phyloP scores from a whole-genome alignment of 2,888 invertebrate genomes.

The Punctoribates punctum region DNA sequence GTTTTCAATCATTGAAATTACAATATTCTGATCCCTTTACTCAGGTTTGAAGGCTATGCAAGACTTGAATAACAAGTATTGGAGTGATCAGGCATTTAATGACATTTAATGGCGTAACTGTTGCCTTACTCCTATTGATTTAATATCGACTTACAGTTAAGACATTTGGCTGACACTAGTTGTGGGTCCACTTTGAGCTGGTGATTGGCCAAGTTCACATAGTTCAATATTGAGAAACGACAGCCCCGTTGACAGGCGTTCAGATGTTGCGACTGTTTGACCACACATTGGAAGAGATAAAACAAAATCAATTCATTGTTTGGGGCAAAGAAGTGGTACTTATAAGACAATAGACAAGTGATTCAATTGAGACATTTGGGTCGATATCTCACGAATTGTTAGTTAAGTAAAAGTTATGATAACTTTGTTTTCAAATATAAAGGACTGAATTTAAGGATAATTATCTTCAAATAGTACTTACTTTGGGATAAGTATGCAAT shows the following conservation, averaged over 20 bases:
- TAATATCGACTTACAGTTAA: background rate
- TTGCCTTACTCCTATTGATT: too few species aligned
- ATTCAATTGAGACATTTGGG: background rate
- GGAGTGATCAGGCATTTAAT: background rate
- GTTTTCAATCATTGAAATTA: background rate
- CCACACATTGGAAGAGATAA: too few species aligned
- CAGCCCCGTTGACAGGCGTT: slow-evolving; percentile 14
- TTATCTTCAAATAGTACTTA: background rate
- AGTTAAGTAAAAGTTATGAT: background rate
- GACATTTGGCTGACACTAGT: background rate
- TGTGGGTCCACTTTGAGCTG: background rate
- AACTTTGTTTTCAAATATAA: background rate
- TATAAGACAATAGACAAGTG: background rate
- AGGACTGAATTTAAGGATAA: background rate
- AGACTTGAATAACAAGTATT: background rate
- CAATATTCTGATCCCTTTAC: background rate
- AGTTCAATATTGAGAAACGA: background rate
- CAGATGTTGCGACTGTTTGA: slow-evolving; percentile 27
- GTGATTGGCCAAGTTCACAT: background rate
- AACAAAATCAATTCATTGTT: background rate
- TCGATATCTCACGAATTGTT: background rate
- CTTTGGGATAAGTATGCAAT: slow-evolving; percentile 26
- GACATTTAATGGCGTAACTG: background rate
- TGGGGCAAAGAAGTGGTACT: too few species aligned
- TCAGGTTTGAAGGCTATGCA: background rate